Evolutionary conservation across 2,113 vertebrate species (phyloP).

Genomic region (Megaceryle maxima): DNA sequence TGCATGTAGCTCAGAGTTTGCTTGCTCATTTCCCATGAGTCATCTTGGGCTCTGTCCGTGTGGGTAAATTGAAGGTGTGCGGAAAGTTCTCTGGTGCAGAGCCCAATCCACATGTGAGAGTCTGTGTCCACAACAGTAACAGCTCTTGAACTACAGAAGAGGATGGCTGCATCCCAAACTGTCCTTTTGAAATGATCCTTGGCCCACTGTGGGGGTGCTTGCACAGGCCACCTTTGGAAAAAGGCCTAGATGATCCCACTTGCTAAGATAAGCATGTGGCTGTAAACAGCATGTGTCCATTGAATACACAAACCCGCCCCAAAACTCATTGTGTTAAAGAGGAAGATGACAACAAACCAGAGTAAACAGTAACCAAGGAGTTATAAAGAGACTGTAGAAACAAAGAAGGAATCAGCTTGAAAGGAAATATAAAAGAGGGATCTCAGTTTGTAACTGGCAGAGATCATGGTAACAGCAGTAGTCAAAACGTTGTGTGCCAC

Average conservation of each 20-base stretch:
- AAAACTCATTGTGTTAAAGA: neutral
- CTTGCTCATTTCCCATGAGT: neutral
- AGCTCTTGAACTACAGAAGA: neutral
- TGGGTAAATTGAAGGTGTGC: constrained; percentile 37
- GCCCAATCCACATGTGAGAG: neutral
- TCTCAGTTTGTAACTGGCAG: neutral
- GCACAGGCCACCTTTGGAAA: neutral
- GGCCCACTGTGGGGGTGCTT: neutral
- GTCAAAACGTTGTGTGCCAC: neutral
- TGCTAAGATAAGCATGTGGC: neutral
- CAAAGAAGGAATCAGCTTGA: neutral
- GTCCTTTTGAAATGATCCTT: neutral
- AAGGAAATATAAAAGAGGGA: neutral
- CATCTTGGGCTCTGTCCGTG: neutral
- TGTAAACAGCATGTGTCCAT: neutral
- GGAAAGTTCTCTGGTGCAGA: neutral
- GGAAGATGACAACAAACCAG: neutral
- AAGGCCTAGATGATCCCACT: neutral
- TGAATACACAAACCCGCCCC: neutral
- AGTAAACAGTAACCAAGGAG: neutral
- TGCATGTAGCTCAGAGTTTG: neutral
- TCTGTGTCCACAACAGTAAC: neutral
- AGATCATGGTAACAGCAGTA: neutral
- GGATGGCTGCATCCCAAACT: neutral
- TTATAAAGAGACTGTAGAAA: neutral